Evolutionary conservation across 2,888 invertebrate genomes (phyloP).

Genomic region (Epiblema foenella): DNA sequence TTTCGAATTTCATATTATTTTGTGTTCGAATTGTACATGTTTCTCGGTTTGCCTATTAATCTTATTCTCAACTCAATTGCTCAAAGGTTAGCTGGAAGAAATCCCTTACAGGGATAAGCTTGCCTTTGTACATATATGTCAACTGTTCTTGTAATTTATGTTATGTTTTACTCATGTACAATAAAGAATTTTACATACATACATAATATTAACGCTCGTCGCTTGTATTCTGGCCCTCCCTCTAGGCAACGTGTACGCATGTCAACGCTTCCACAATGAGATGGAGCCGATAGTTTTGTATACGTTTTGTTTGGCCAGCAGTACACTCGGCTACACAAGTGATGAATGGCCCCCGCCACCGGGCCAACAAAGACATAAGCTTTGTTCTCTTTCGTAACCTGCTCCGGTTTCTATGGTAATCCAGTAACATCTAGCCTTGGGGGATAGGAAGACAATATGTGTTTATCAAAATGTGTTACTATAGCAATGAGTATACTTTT

Average conservation of each 20-base stretch:
- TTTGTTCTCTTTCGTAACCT: slow-evolving; percentile 39
- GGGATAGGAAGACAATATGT: slow-evolving; percentile 23
- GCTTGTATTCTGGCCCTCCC: slow-evolving; percentile 13
- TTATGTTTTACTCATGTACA: too few relatives aligned
- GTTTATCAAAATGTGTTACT: neutral
- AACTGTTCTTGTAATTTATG: too few relatives aligned
- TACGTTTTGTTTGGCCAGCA: slow-evolving; percentile 56
- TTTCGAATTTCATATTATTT: too few relatives aligned
- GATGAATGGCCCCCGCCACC: slow-evolving; percentile 27
- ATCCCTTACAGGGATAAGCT: too few relatives aligned
- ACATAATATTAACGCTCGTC: neutral
- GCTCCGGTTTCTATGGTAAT: slow-evolving; percentile 33
- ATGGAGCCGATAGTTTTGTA: slow-evolving; percentile 64
- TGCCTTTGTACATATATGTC: too few relatives aligned
- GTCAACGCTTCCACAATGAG: slow-evolving; percentile 53
- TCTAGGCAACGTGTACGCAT: slow-evolving; percentile 46
- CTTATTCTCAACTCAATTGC: too few relatives aligned
- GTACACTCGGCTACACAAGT: slow-evolving; percentile 52
- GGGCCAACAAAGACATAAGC: slow-evolving; percentile 32
- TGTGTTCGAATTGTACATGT: too few relatives aligned
- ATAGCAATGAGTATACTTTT: too few relatives aligned
- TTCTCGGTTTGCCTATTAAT: too few relatives aligned
- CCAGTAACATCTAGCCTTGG: slow-evolving; percentile 13
- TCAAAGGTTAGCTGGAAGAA: too few relatives aligned
- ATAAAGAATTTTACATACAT: too few relatives aligned